These are phyloP conservation scores for Drosophila trapezifrons DNA, from an alignment of 1,140 invertebrate species.

Conservation along the genomic window DNA sequence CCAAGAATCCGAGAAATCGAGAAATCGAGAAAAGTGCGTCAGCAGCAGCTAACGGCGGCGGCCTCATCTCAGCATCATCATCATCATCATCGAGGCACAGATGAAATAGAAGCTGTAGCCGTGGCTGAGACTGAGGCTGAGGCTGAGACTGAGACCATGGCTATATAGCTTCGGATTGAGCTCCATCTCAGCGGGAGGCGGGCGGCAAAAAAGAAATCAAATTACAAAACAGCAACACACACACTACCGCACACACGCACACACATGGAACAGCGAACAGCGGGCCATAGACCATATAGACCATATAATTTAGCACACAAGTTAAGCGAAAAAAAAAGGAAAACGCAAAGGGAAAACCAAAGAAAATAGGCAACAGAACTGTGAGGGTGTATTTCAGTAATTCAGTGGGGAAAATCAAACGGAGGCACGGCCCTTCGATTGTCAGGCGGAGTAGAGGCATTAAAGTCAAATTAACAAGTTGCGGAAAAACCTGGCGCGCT, in stretches of 20 bases:
- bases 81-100: constrained; percentile 18
- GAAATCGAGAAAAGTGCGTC: constrained; percentile 64
- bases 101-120: constrained; percentile 39
- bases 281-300: constrained; percentile 40
- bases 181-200: constrained; percentile 62
- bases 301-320: constrained; percentile 76
- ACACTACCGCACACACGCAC: constrained; percentile 40
- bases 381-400: constrained; percentile 12
- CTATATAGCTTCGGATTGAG: constrained; percentile 35
- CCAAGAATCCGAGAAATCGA: constrained; percentile 5
- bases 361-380: constrained; percentile 42
- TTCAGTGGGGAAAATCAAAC: constrained; percentile 54
- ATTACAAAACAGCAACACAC: constrained; percentile 77
- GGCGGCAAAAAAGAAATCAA: constrained; percentile 82
- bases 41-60: constrained; percentile 22
- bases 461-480: constrained; percentile 71
- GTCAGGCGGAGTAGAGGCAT: constrained; percentile 44
- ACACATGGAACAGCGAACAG: constrained; percentile 22
- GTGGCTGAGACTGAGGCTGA: constrained; percentile 1
- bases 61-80: constrained; percentile 40
- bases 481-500: constrained; percentile 29
- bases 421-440: constrained; percentile 38
- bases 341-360: constrained; percentile 37
- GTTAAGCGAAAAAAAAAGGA: constrained; percentile 53
- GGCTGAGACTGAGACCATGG: constrained; percentile 32